A percentile compares a stretch with the other conserved stretches of the same genome.
Evolutionary conservation across 2,888 invertebrate genomes (phyloP).

Genomic region (Plebejus melissa): DNA sequence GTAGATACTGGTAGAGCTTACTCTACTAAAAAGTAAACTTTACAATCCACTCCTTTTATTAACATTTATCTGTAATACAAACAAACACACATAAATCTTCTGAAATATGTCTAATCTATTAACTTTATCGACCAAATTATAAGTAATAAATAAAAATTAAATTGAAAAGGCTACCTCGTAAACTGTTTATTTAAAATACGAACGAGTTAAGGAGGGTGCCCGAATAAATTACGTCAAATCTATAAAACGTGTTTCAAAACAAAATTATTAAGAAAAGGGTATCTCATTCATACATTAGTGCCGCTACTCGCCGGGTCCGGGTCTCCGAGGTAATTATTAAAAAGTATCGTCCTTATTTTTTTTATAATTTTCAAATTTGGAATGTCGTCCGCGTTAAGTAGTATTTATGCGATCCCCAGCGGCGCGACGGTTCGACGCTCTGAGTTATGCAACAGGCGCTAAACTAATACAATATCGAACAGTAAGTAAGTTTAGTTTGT

Average conservation of each 20-base stretch:
- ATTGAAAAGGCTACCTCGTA: conserved; percentile 37
- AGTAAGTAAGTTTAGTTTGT: neutral
- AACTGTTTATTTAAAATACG: conserved; percentile 49
- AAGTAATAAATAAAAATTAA: conserved; percentile 34
- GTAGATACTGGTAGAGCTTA: neutral
- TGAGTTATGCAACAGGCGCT: conserved; percentile 30
- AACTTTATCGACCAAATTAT: conserved; percentile 27
- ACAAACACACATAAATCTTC: conserved; percentile 8
- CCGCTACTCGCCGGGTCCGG: conserved; percentile 63
- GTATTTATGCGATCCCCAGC: conserved; percentile 76
- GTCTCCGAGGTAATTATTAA: conserved; percentile 66
- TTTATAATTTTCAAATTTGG: conserved; percentile 60
- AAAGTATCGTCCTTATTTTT: conserved; percentile 56
- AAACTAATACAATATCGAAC: neutral
- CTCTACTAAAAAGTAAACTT: too few species aligned
- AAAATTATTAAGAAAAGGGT: conserved; percentile 68
- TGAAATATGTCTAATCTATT: conserved; percentile 22
- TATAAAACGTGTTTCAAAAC: conserved; percentile 70
- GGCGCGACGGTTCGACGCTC: conserved; percentile 45
- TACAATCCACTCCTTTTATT: neutral
- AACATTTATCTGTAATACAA: neutral
- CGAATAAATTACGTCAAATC: conserved; percentile 70
- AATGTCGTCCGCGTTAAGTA: conserved; percentile 70
- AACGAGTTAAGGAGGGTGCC: conserved; percentile 53
- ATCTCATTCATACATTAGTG: conserved; percentile 72